A percentile compares a stretch with the other conserved stretches of the same genome.
phyloP scores from a whole-genome alignment of 2,797 vertebrate genomes.

The Otolemur crassicaudatus region DNA sequence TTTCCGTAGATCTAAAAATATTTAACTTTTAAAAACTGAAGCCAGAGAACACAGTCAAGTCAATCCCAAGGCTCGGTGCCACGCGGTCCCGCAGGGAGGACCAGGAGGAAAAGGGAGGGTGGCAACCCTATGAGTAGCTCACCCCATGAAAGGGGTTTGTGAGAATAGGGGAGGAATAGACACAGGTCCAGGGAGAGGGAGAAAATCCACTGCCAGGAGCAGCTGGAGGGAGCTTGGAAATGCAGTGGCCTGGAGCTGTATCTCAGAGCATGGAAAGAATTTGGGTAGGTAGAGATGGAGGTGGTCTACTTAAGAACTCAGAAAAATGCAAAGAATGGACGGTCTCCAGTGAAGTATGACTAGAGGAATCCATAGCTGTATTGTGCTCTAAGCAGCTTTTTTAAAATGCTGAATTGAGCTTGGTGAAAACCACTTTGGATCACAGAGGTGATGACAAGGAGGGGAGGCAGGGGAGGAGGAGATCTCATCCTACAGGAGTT shows the following conservation, averaged over 20 bases:
- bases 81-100: neutral
- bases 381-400: neutral
- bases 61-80: neutral
- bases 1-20: neutral
- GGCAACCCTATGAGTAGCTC: rapidly evolving
- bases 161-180: neutral
- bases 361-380: neutral
- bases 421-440: neutral
- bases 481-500: neutral
- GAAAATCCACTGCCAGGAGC: neutral
- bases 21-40: neutral
- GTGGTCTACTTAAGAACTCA: neutral
- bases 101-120: neutral
- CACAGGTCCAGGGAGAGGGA: neutral
- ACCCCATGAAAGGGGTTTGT: neutral
- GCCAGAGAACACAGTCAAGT: neutral
- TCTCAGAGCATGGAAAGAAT: neutral
- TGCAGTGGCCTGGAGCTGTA: neutral
- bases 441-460: neutral
- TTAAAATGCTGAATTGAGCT: neutral
- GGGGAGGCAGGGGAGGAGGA: neutral
- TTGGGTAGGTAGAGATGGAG: neutral
- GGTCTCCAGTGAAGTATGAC: neutral
- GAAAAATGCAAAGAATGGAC: neutral
- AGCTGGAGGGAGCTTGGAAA: neutral